A percentile compares a stretch with the other conserved stretches of the same genome.
phyloP scores from a whole-genome alignment of 2,113 vertebrate species.

The Pagrus major region DNA sequence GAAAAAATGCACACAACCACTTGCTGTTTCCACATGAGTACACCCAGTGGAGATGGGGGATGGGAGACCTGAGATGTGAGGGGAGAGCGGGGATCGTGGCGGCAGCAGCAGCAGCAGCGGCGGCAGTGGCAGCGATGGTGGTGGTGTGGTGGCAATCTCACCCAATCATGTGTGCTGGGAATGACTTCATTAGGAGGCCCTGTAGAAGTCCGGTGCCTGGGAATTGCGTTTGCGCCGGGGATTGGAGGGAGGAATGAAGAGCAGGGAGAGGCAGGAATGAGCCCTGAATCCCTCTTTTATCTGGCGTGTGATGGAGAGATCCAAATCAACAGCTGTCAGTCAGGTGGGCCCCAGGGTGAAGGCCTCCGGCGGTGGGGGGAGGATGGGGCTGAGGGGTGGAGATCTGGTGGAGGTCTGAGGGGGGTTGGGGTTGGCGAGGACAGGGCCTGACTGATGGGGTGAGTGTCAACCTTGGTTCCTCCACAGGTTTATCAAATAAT shows the following conservation, averaged over 20 bases:
- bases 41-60: conserved; percentile 47
- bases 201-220: conserved; percentile 65
- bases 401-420: conserved; percentile 24
- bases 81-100: conserved; percentile 23
- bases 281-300: conserved; percentile 77
- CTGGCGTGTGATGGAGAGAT: conserved; percentile 76
- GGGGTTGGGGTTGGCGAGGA: background rate
- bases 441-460: conserved; percentile 60
- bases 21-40: conserved; percentile 75
- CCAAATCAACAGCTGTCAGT: conserved; percentile 81
- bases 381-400: background rate
- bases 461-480: conserved; percentile 39
- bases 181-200: conserved; percentile 80
- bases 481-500: conserved; percentile 44
- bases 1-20: conserved; percentile 64
- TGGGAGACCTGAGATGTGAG: conserved; percentile 42
- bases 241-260: conserved; percentile 48
- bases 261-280: conserved; percentile 57
- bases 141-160: conserved; percentile 67
- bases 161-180: conserved; percentile 76
- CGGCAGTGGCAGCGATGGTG: background rate
- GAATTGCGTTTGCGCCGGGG: conserved; percentile 66
- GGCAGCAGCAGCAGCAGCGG: background rate
- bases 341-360: conserved; percentile 72
- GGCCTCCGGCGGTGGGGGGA: conserved; percentile 53